Evolutionary conservation across 2,888 invertebrate species (phyloP), one percentile per base, ranked within the genome.

Genomic region (Drosophila dives): DNA sequence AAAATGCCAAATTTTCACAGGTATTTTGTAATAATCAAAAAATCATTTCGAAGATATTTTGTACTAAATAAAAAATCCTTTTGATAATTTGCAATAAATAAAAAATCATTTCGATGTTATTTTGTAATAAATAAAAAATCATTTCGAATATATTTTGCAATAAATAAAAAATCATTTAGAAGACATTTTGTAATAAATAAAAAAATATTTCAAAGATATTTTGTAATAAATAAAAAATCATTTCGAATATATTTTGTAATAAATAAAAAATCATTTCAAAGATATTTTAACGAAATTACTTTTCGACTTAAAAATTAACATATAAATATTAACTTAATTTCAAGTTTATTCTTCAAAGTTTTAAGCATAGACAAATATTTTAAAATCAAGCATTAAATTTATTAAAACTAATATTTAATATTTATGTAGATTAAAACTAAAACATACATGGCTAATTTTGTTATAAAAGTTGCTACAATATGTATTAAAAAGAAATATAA

Each of bases 341-440:
- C n/a, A n/a, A n/a, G n/a, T n/a, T n/a, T n/a, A n/a, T n/a, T 12
- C 6, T 3, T 2, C 3, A 20, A 11, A 5, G 10, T n/a, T 40
- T 10, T 10, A 10, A 5, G 11, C 42, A 20, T 1, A 20, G 2
- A 20, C 3, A 45, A 20, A 7, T 20, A 1, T 10, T 5, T n/a
- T 10, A 1, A 2, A n/a, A 2, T n/a, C 10, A 2, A n/a, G n/a
- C 10, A 0, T 3, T 1, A 20, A 45, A 23, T 45, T 8, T 2
- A 23, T 15, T 2, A 45, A 23, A 8, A 23, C 8, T 15, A 23
- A 8, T 4, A 12, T 7, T 12, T 1, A 20, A 0, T 45, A 12
- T 42, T 20, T 12, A 7, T 42, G 12, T 6, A 4, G 7, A 45
- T 45, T 45, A 12, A 45, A 45, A 3, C 8, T 15, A 23, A 23